Percentiles rank a stretch among this genome's conserved stretches.
Evolutionary conservation across 2,888 invertebrate genomes (phyloP).

Genomic region (Acanthopleura granulata): DNA sequence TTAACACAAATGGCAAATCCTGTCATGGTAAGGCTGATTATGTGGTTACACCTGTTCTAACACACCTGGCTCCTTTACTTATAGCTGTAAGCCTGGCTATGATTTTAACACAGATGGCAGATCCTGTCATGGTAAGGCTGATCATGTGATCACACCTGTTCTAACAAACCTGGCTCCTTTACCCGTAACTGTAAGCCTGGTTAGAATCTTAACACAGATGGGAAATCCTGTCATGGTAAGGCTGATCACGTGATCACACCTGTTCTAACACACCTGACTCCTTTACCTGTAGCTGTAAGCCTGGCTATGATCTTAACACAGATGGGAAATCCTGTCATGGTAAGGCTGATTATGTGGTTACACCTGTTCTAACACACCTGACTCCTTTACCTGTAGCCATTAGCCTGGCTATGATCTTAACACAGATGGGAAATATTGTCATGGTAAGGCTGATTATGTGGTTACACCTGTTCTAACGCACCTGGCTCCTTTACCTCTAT

Average conservation of each 20-base stretch:
- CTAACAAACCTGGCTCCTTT: not conserved
- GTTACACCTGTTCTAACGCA: too few species aligned
- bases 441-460: too few species aligned
- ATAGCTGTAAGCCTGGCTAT: not conserved
- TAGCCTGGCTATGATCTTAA: too few species aligned
- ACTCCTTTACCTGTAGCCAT: too few species aligned
- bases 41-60: not conserved
- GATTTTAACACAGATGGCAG: not conserved
- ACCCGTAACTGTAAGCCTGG: not conserved
- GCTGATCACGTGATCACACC: not conserved
- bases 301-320: not conserved
- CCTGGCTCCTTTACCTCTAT: too few species aligned
- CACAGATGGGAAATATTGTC: too few species aligned
- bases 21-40: conserved; percentile 1
- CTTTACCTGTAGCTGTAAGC: conserved; percentile 33
- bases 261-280: conserved; percentile 34
- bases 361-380: too few species aligned
- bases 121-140: not conserved
- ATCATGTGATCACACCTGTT: not conserved
- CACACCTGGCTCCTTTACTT: not conserved
- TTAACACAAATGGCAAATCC: not conserved
- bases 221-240: conserved; percentile 1
- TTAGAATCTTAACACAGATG: not conserved
- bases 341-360: not conserved
- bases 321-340: conserved; percentile 9